Percentiles rank a stretch among this genome's conserved stretches.
phyloP scores from a whole-genome alignment of 2,888 invertebrate genomes.

The Eupithecia dodoneata region DNA sequence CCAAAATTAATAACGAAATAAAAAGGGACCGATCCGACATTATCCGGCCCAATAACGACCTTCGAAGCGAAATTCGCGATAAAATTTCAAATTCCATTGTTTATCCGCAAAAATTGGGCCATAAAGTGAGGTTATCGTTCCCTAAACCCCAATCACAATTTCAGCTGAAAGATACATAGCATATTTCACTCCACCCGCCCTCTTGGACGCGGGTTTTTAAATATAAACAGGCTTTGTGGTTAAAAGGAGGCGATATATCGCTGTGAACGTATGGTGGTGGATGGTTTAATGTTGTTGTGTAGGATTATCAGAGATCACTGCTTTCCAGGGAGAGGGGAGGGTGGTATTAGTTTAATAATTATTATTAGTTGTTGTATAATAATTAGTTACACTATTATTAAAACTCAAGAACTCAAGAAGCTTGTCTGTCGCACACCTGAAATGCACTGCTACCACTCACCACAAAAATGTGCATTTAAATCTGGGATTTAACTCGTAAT shows the following conservation, averaged over 20 bases:
- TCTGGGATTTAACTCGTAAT: too few relatives aligned
- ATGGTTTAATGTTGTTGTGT: constrained; percentile 50
- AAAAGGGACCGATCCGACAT: constrained; percentile 45
- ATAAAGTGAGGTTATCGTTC: constrained; percentile 78
- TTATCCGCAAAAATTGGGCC: constrained; percentile 78
- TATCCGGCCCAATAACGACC: constrained; percentile 46
- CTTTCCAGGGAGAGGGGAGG: not conserved
- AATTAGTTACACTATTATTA: too few relatives aligned
- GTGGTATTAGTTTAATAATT: not conserved
- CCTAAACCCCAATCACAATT: constrained; percentile 79
- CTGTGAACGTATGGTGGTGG: constrained; percentile 56
- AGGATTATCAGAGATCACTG: constrained; percentile 13
- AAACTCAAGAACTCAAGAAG: too few relatives aligned
- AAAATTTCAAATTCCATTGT: constrained; percentile 77
- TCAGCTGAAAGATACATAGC: constrained; percentile 70
- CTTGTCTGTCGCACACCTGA: too few relatives aligned
- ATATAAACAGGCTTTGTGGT: constrained; percentile 62
- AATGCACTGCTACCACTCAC: too few relatives aligned
- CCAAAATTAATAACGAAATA: constrained; percentile 48
- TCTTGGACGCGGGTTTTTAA: constrained; percentile 49
- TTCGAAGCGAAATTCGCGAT: constrained; percentile 53
- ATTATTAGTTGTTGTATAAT: too few relatives aligned
- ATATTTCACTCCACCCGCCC: constrained; percentile 64
- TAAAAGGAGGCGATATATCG: constrained; percentile 72
- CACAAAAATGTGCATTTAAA: too few relatives aligned